These are phyloP conservation scores for Drosophila nasuta DNA, from an alignment of 1,140 invertebrate genomes.

Conservation along the genomic window DNA sequence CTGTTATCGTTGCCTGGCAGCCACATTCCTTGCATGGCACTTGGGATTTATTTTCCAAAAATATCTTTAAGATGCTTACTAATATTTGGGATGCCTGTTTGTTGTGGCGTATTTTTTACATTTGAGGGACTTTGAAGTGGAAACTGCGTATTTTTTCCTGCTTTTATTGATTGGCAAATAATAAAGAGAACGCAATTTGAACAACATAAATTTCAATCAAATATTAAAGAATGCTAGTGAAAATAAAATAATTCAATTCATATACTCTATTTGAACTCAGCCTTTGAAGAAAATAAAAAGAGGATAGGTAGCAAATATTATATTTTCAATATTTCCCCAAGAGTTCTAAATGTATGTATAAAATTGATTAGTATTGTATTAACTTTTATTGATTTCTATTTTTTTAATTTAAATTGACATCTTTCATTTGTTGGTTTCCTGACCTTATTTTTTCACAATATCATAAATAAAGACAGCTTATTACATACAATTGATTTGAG, in stretches of 20 bases:
- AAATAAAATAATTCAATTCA: slow-evolving; percentile 1
- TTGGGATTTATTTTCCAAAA: slow-evolving; percentile 16
- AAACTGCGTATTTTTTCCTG: slow-evolving; percentile 9
- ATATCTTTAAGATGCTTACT: slow-evolving; percentile 50
- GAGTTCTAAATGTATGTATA: background rate
- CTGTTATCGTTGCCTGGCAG: slow-evolving; percentile 32
- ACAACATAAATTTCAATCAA: slow-evolving; percentile 8
- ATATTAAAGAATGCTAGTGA: background rate
- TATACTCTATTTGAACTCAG: background rate
- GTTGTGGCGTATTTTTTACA: slow-evolving; percentile 19
- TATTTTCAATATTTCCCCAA: no score
- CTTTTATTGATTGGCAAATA: slow-evolving; percentile 39
- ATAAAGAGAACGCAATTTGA: background rate
- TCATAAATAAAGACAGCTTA: background rate
- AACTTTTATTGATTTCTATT: background rate
- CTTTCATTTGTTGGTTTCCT: background rate
- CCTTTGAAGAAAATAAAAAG: background rate
- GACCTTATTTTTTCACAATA: background rate
- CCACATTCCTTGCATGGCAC: slow-evolving; percentile 22
- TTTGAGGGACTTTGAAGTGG: slow-evolving; percentile 31
- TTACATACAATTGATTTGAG: slow-evolving; percentile 1
- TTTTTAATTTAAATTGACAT: background rate
- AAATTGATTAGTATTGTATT: background rate
- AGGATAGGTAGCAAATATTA: background rate
- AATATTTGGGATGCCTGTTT: slow-evolving; percentile 12